Conservation (phyloP, 1,140 invertebrate species). For the Caenorhabditis elegans region WBcel235 BX284604.4:2158001-2158500, state of each 20-base stretch:
- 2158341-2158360: slow-evolving; percentile 45
- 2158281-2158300: slow-evolving; percentile 47
- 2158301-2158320: slow-evolving; percentile 46
- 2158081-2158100: slow-evolving; percentile 43
- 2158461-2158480: too few species aligned
- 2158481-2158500: too few species aligned
- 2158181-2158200: slow-evolving; percentile 21
- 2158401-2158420: too few species aligned
- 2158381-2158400: too few species aligned
- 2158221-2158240: neutral
- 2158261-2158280: slow-evolving; percentile 38
- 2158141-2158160: slow-evolving; percentile 49
- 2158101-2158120: slow-evolving; percentile 49
- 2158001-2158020: too few species aligned
- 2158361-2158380: neutral
- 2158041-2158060: too few species aligned
- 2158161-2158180: slow-evolving; percentile 47
- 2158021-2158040: neutral
- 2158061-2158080: too few species aligned
- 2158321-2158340: slow-evolving; percentile 36
- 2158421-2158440: too few species aligned
- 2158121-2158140: slow-evolving; percentile 48
- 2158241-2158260: slow-evolving; percentile 16
- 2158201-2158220: neutral
- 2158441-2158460: too few species aligned